Evolutionary conservation across 2,797 vertebrate genomes (phyloP), one percentile per base, ranked within the genome.

Genomic region (Esox lucius): DNA sequence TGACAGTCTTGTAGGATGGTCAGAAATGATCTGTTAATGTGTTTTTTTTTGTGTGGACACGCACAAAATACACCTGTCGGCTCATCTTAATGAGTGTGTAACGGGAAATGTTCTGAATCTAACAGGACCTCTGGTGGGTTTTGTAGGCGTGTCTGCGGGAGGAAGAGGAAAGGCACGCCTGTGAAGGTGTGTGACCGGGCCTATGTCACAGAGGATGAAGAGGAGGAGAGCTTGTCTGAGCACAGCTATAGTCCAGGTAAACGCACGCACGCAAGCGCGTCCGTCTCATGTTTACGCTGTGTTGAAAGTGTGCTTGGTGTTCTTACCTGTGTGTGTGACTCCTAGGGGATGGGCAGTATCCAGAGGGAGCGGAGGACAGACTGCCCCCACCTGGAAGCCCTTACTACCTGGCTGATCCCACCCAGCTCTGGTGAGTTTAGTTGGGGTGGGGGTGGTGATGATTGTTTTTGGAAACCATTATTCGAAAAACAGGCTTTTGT

Each of bases 221-320:
- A 95, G 87, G 94, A 95, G 88, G 94, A 95, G 84, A 95, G 94
- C 87, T 89, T 95, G 90, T 95, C 94, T 1, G 94, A 95, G 77
- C 94, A 94, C 90, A 95, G 94, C 86, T 94, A 93, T 91, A 94
- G 94, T 72, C 94, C 94, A 35, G 94, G 94, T 95, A 92, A 62
- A 76, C 11, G 77, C 24, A 78, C 24, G 28, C 70, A 72, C 35
- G 62, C 26, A 80, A 17, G 53, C n/a, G 28, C 61, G 0, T 53
- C 65, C 6, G 17, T 11, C 12, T 5, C 26, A 4, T 22, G 19
- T 42, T 0, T 15, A 17, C 70, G 35, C 33, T 22, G 9, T n/a
- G 49, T 59, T 26, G 33, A 28, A 26, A 48, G 65, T 68, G 51
- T 31, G 39, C 12, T 46, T n/a, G 9, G 0, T 7, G 16, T 35